Evolutionary conservation across 2,797 vertebrate genomes (phyloP), one percentile per base, ranked within the genome.

Genomic region (Halcyon chelicuti): DNA sequence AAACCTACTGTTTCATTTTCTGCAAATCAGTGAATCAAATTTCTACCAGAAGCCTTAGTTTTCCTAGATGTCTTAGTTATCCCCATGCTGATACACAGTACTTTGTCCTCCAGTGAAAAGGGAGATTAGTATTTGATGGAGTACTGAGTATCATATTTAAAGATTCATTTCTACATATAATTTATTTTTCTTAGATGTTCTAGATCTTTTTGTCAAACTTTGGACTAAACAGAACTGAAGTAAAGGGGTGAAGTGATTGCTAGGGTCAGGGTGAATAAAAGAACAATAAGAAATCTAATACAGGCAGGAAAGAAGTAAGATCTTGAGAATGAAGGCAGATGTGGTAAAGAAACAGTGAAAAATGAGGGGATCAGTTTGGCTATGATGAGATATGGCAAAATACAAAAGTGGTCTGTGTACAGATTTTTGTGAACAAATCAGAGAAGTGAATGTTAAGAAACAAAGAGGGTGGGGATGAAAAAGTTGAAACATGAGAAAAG

Each of bases 11-110:
- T 44, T 97, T 86, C 22, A 60, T 52, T 91, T 94, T 75, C 88
- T 86, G n/a, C 17, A 94, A 81, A 77, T 87, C 44, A 79, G 9
- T 75, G 29, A 94, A 67, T 54, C 51, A 67, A 81, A 70, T 73
- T 23, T 42, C 46, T 76, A 57, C 10, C 3, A 39, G 3, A 13
- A 58, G 13, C 8, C 25, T 52, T 33, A 40, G 17, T 26, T 81
- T 13, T 44, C 31, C 13, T 25, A 70, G 44, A 65, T 76, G 21
- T 68, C n/a, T 55, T 58, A 82, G n/a, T 40, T 61, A n/a, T 8
- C 37, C 58, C 21, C 9, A 18, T 35, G 14, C 5, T 73, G 14
- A 73, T 40, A 60, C 6, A 33, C 1, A 4, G 10, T 62, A 21
- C 8, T 77, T 33, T 76, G 35, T 62, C 85, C 18, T 70, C 67